phyloP scores from a whole-genome alignment of 2,113 vertebrate species.

The Bubo scandiacus region DNA sequence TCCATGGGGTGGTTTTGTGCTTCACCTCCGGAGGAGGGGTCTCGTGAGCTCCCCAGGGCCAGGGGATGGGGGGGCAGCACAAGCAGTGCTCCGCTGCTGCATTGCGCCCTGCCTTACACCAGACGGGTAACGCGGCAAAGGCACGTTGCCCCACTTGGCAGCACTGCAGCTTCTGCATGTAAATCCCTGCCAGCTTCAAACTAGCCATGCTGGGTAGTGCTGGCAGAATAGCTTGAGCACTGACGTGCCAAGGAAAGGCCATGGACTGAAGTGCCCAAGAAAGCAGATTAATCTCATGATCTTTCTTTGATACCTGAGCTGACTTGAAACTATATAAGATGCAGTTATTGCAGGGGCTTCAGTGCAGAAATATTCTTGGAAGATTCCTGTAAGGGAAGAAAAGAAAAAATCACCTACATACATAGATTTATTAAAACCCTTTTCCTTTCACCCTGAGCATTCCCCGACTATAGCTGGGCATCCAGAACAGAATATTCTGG shows the following conservation, averaged over 20 bases:
- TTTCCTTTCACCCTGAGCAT: not conserved
- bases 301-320: not conserved
- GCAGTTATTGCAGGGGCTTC: not conserved
- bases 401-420: not conserved
- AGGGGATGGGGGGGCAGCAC: not conserved
- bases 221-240: not conserved
- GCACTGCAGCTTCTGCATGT: not conserved
- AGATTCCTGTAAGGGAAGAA: not conserved
- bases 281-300: not conserved
- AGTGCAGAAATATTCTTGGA: not conserved
- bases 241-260: not conserved
- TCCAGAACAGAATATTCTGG: not conserved
- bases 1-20: rapidly evolving
- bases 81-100: not conserved
- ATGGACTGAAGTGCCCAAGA: too few relatives aligned
- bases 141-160: not conserved
- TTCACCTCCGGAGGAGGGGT: not conserved
- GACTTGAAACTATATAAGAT: rapidly evolving
- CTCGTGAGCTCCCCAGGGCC: not conserved
- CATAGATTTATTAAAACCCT: not conserved
- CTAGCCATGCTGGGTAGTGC: rapidly evolving
- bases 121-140: too few relatives aligned
- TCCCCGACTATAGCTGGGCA: not conserved
- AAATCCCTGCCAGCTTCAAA: not conserved
- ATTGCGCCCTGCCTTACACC: too few relatives aligned